Conservation (phyloP, 2,113 vertebrate species). For the Parotia lawesii region DNA sequence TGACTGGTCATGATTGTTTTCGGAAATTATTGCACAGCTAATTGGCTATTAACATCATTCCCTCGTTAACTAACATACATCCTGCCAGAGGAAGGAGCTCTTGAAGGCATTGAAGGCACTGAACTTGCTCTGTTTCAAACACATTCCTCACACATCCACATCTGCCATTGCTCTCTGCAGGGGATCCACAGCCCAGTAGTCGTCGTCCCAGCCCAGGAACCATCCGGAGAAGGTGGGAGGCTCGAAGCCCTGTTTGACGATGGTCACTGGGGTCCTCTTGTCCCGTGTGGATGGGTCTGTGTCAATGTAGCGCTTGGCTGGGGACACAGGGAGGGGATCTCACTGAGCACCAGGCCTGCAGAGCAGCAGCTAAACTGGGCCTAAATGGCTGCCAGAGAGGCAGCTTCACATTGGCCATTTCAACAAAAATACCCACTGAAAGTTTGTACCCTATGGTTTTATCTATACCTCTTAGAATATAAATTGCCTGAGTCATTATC, state of each 20-base stretch:
- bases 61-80: constrained; percentile 26
- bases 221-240: constrained; percentile 94
- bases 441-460: not conserved
- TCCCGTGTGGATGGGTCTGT: constrained; percentile 89
- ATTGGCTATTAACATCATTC: constrained; percentile 61
- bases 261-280: constrained; percentile 81
- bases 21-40: constrained; percentile 62
- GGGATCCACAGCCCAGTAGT: constrained; percentile 90
- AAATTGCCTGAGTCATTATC: not conserved
- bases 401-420: not conserved
- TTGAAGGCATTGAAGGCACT: constrained; percentile 58
- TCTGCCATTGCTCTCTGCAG: constrained; percentile 88
- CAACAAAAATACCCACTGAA: not conserved
- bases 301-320: constrained; percentile 91
- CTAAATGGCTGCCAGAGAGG: not conserved
- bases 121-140: not conserved
- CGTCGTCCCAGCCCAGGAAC: constrained; percentile 96
- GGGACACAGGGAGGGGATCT: not conserved
- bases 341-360: not conserved
- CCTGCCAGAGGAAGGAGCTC: constrained; percentile 37
- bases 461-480: not conserved
- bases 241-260: constrained; percentile 88
- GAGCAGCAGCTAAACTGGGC: not conserved
- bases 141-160: constrained; percentile 75
- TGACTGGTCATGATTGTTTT: constrained; percentile 30